These are phyloP conservation scores for Laothoe populi DNA, from an alignment of 2,888 invertebrate genomes.

Conservation along the genomic window DNA sequence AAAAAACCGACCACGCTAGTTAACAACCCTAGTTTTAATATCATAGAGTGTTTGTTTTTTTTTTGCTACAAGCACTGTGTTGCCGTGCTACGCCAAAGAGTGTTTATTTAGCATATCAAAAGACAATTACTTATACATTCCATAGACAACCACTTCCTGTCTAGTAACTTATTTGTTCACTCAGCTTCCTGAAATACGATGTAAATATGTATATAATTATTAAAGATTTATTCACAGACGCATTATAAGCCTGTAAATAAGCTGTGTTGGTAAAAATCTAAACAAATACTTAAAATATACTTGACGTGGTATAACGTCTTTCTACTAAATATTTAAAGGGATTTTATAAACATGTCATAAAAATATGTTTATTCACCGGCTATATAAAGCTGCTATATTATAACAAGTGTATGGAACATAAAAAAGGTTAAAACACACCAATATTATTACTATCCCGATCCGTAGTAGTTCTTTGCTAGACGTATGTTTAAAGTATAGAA, in stretches of 20 bases:
- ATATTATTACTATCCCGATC: no score
- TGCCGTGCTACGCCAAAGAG: no score
- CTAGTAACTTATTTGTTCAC: background rate
- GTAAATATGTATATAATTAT: conserved; percentile 12
- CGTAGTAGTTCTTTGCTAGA: no score
- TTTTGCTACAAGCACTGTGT: no score
- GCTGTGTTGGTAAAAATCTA: conserved; percentile 20
- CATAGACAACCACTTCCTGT: conserved; percentile 1
- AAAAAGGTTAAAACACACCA: no score
- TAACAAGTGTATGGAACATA: no score
- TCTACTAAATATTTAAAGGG: background rate
- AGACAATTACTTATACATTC: conserved; percentile 10
- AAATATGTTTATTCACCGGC: background rate
- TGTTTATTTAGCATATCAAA: no score
- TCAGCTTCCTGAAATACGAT: background rate
- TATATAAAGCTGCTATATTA: background rate
- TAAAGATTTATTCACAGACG: background rate
- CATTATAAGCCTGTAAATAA: background rate
- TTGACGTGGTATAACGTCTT: background rate
- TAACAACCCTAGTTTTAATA: no score
- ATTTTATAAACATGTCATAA: no score
- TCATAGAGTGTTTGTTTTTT: no score
- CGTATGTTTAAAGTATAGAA: no score
- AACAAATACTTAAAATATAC: background rate
- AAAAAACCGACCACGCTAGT: no score